phyloP scores from a whole-genome alignment of 2,113 vertebrate species.

The Rousettus leschenaultii region DNA sequence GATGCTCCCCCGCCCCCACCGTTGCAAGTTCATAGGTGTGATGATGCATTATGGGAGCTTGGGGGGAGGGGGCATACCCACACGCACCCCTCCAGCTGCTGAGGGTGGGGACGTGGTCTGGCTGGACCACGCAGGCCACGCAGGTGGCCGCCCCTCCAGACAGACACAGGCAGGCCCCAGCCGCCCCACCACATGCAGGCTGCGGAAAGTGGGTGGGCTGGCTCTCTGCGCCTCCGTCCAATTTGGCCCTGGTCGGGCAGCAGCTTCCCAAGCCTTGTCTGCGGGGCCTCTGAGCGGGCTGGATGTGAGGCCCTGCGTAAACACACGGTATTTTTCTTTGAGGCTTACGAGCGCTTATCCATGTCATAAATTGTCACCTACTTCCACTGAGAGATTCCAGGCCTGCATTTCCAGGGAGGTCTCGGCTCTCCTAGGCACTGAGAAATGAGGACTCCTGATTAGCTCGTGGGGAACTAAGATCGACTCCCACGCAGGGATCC shows the following conservation, averaged over 20 bases:
- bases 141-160: not conserved
- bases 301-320: not conserved
- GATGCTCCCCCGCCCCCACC: no score
- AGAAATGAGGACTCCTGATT: not conserved
- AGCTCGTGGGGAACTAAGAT: not conserved
- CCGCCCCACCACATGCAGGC: not conserved
- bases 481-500: fast-evolving
- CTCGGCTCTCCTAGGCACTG: not conserved
- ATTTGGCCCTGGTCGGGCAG: not conserved
- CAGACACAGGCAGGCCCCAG: not conserved
- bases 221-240: not conserved
- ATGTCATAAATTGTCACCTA: constrained; percentile 41
- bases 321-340: not conserved
- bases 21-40: not conserved
- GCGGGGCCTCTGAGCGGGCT: not conserved
- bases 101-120: not conserved
- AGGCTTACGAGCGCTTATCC: constrained; percentile 35
- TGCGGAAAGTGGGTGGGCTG: not conserved
- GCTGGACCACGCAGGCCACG: not conserved
- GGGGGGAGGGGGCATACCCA: not conserved
- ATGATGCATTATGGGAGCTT: not conserved
- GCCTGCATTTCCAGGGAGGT: not conserved
- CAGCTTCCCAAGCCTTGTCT: not conserved
- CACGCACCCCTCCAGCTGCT: not conserved
- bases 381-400: constrained; percentile 26